phyloP scores from a whole-genome alignment of 2,113 vertebrate genomes.

The Gasterosteus nipponicus region DNA sequence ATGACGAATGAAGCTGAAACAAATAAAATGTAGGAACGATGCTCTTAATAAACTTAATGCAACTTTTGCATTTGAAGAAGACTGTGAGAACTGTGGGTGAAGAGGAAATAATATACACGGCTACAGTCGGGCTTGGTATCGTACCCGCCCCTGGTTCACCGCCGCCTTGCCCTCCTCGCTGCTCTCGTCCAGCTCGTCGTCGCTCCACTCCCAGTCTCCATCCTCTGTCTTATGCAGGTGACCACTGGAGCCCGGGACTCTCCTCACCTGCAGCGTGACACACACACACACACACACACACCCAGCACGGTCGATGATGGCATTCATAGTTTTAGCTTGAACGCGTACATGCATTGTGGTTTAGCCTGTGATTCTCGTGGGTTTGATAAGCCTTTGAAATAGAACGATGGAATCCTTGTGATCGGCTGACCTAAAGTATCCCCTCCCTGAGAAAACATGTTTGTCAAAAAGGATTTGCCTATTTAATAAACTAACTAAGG shows the following conservation, averaged over 20 bases:
- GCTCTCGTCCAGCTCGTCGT: constrained; percentile 95
- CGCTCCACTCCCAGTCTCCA: constrained; percentile 99
- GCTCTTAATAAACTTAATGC: background rate
- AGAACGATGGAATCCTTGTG: background rate
- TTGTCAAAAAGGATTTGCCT: background rate
- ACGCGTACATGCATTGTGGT: constrained; percentile 11
- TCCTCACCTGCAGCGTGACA: constrained; percentile 86
- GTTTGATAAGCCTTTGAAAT: constrained; percentile 8
- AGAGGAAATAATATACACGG: background rate
- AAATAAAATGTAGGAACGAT: background rate
- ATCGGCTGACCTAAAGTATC: background rate
- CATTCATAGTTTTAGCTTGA: background rate
- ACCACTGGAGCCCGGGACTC: constrained; percentile 96
- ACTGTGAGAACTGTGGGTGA: background rate
- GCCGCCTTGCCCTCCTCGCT: constrained; percentile 94
- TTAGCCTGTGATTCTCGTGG: constrained; percentile 8
- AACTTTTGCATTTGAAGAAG: background rate
- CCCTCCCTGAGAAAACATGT: background rate
- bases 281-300: constrained; percentile 35
- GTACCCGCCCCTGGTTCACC: constrained; percentile 92
- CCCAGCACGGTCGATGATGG: background rate
- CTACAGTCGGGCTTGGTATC: background rate
- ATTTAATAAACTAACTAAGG: background rate
- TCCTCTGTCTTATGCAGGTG: constrained; percentile 98
- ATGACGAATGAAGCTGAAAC: background rate